Evolutionary conservation across 1,140 invertebrate genomes (phyloP).

Genomic region (Ruditapes philippinarum): DNA sequence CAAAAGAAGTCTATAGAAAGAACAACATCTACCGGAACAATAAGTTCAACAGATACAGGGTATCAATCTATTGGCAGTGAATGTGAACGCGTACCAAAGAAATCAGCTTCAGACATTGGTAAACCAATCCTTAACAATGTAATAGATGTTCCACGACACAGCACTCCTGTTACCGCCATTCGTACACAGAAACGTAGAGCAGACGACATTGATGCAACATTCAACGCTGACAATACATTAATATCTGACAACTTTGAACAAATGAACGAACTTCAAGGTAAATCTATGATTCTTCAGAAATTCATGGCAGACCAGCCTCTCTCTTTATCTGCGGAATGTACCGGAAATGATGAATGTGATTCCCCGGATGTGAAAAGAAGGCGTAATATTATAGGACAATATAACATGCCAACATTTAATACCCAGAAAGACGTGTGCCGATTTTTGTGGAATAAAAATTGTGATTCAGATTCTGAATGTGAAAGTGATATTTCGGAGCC

Average conservation of each 20-base stretch:
- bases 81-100: background rate
- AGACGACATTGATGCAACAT: constrained; percentile 15
- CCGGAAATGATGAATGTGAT: background rate
- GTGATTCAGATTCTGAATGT: constrained; percentile 41
- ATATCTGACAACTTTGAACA: background rate
- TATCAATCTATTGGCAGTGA: constrained; percentile 40
- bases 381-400: background rate
- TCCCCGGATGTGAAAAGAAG: background rate
- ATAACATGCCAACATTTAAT: constrained; percentile 40
- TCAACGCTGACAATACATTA: background rate
- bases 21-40: constrained; percentile 27
- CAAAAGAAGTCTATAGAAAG: background rate
- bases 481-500: constrained; percentile 20
- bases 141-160: constrained; percentile 22
- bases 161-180: constrained; percentile 1
- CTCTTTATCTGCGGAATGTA: background rate
- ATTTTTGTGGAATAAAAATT: constrained; percentile 30
- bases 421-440: constrained; percentile 35
- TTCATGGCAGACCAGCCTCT: constrained; percentile 60
- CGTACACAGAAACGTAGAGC: background rate
- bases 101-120: no score
- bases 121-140: no score
- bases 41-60: constrained; percentile 55
- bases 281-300: constrained; percentile 44
- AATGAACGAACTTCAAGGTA: constrained; percentile 26